Base-by-base conservation (phyloP, 92 coral and sea anemone genomes). In the Umimayanthus chanpuru region DNA sequence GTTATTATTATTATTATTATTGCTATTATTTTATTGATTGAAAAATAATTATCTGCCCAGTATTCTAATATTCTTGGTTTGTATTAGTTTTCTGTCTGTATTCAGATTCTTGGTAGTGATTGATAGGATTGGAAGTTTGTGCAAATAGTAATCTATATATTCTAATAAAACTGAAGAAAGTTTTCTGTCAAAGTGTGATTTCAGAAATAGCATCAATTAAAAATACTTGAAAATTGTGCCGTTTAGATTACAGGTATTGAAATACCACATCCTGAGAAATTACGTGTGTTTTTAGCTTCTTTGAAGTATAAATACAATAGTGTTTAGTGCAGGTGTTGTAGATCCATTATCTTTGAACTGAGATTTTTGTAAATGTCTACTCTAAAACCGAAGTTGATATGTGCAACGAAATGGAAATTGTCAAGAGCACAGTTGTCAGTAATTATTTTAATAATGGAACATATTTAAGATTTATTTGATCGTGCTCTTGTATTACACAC, bases 71-170 rank as follows among this genome's bases (percentile, higher is more conserved):
- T 61, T 20, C 15, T 9, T 61, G 25, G 9, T 61, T 61, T 61
- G 4, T 14, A 5, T 61, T 61, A 3, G 25, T 18, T 12, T 61
- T 61, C 9, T 18, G 9, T 61, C n/a, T 61, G 15, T 14, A 61
- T 25, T 61, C 68, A 23, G n/a, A 61, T 20, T 20, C 23, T 56
- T 73, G 47, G 23, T 6, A 73, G 41, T 75, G 2, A 23, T 39
- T 39, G 23, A 36, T 75, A 75, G 41, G 79, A 43, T n/a, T 75
- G 79, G 7, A 75, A 40, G 10, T 39, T 75, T 39, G 79, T 5
- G 79, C 44, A 75, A 75, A 75, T 75, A 75, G 29, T 39, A 25
- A 75, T 5, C 79, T 43, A 61, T 75, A 75, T 75, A 75, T 75
- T 75, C 18, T 18, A 75, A 75, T 75, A 75, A 75, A 74, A 75